Base-by-base conservation (phyloP, 2,888 invertebrate species). In the Copidosoma aretas region DNA sequence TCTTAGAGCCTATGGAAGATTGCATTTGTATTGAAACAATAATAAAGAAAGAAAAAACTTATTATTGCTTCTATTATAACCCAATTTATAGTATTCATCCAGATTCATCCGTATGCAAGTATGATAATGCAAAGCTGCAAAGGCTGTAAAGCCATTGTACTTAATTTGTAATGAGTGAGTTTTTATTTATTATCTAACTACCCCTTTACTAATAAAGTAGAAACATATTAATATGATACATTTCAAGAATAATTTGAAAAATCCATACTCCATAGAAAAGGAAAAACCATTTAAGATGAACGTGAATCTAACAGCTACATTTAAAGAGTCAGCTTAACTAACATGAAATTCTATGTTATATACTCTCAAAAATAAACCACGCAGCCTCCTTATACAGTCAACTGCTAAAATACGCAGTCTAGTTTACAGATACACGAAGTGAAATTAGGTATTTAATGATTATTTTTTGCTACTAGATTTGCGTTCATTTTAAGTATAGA, bases 41-140 rank as follows among this genome's bases (percentile, higher is more conserved):
- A 72, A 72, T 72, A 72, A 71, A 69, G 71, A 67, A 54, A 71
- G 58, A 62, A 32, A 61, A 49, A 62, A 65, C 71, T 68, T 73
- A 73, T 70, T 68, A 68, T 70, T 73, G 69, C 67, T 73, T 73
- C 67, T 56, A 61, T 66, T 73, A 75, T 74, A 71, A 75, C 77
- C 77, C 75, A 75, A 75, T 43, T 74, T 72, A 67, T 74, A 74
- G 62, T 71, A 75, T n/a, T n/a, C n/a, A n/a, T n/a, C 70, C 69
- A 73, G 71, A 75, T 75, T 75, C 73, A 70, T 72, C 73, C 73
- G 67, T 76, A 75, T 77, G 76, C 75, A 74, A 75, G 75, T 78
- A 76, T 76, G 76, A 77, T 78, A 75, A 78, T 80, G 78, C 75
- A 80, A 81, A 81, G 78, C 78, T 76, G 75, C 77, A 75, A 73